phyloP scores from a whole-genome alignment of 2,888 invertebrate species.

The Coelinius sp. region DNA sequence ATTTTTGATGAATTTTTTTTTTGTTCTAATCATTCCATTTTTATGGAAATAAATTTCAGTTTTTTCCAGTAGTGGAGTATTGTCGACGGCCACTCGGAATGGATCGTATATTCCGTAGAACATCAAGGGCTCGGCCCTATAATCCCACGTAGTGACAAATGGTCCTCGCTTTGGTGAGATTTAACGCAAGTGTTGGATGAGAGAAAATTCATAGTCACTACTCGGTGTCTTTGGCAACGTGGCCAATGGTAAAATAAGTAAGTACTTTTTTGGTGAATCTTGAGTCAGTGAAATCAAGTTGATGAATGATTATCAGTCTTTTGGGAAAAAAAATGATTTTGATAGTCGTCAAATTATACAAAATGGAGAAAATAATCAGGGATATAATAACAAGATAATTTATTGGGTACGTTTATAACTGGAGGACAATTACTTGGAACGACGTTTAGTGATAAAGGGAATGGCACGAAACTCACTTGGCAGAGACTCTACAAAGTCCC shows the following conservation, averaged over 20 bases:
- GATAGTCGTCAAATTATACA: not conserved
- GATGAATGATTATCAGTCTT: constrained; percentile 1
- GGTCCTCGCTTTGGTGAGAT: constrained; percentile 19
- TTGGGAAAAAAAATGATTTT: not conserved
- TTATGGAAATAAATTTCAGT: not conserved
- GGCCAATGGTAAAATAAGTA: not conserved
- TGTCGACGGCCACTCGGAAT: not conserved
- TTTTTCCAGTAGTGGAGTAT: not conserved
- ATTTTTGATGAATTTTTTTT: no score
- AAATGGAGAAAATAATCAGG: constrained; percentile 3
- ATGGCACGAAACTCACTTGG: not conserved
- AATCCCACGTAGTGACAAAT: constrained; percentile 33
- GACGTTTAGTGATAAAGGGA: not conserved
- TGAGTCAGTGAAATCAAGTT: not conserved
- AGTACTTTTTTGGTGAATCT: not conserved
- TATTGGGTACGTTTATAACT: not conserved
- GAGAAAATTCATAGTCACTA: constrained; percentile 9
- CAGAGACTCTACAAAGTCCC: not conserved
- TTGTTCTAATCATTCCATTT: no score
- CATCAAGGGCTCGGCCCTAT: constrained; percentile 23
- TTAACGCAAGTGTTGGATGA: constrained; percentile 12
- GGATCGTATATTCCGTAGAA: not conserved
- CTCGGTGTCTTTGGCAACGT: constrained; percentile 1
- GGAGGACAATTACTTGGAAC: constrained; percentile 14
- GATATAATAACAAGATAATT: not conserved